phyloP scores from a whole-genome alignment of 1,140 invertebrate genomes.

The Cherax destructor region DNA sequence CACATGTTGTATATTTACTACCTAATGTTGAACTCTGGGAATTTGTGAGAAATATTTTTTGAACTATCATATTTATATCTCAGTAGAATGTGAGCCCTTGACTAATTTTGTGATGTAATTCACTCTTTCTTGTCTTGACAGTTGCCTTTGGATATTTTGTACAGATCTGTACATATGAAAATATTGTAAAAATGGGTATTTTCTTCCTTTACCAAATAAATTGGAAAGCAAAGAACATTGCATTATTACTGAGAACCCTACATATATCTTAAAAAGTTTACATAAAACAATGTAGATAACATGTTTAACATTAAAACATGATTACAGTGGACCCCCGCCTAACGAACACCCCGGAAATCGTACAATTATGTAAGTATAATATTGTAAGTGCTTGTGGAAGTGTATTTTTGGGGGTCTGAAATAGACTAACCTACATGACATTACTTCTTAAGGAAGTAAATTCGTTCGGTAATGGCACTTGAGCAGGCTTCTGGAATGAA shows the following conservation, averaged over 20 bases:
- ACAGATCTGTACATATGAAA: slow-evolving; percentile 59
- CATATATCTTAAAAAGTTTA: background rate
- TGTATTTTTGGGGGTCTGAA: too few relatives aligned
- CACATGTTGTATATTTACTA: background rate
- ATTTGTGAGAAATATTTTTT: slow-evolving; percentile 12
- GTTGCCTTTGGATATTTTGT: slow-evolving; percentile 63
- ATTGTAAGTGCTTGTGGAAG: too few relatives aligned
- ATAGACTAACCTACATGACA: too few relatives aligned
- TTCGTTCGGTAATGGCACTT: too few relatives aligned
- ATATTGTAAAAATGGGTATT: slow-evolving; percentile 64
- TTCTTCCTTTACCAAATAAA: slow-evolving; percentile 62
- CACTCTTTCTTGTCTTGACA: slow-evolving; percentile 56
- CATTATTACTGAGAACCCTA: background rate
- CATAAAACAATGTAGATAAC: too few relatives aligned
- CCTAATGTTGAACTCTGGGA: slow-evolving; percentile 8
- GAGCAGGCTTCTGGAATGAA: too few relatives aligned
- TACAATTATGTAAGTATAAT: too few relatives aligned
- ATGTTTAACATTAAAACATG: too few relatives aligned
- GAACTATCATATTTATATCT: background rate
- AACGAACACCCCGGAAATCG: too few relatives aligned
- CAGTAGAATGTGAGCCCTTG: slow-evolving; percentile 34
- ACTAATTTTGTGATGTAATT: slow-evolving; percentile 55
- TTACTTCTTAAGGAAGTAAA: too few relatives aligned
- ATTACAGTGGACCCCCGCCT: too few relatives aligned
- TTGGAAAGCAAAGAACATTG: background rate